These are phyloP conservation scores for Drosophila ercepeae DNA, from an alignment of 1,140 invertebrate genomes.

Conservation along the genomic window DNA sequence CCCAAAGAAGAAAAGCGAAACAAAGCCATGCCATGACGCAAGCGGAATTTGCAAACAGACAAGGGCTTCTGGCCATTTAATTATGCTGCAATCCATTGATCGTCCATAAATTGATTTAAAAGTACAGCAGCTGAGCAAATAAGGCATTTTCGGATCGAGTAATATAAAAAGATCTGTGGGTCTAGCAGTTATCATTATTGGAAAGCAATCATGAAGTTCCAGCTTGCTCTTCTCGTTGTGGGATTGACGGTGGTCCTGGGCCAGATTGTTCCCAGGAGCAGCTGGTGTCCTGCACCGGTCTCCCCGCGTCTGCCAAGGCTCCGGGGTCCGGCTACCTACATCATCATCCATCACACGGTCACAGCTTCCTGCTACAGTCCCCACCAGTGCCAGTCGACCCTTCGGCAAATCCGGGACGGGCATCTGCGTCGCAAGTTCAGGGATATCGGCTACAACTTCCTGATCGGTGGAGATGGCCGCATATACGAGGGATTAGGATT, in stretches of 20 bases:
- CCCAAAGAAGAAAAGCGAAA: conserved; percentile 23
- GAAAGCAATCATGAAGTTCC: conserved; percentile 26
- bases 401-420: conserved; percentile 87
- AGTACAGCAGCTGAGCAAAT: conserved; percentile 35
- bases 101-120: conserved; percentile 12
- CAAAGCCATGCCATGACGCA: conserved; percentile 37
- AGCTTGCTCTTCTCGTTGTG: conserved; percentile 1
- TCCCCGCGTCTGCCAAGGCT: conserved; percentile 32
- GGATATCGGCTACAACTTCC: conserved; percentile 89
- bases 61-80: conserved; percentile 17
- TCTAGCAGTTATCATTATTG: neutral
- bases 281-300: conserved; percentile 33
- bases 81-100: conserved; percentile 32
- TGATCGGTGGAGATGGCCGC: conserved; percentile 85
- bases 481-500: conserved; percentile 85
- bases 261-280: conserved; percentile 29
- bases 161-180: conserved; percentile 16
- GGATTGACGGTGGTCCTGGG: conserved; percentile 1
- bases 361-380: conserved; percentile 24
- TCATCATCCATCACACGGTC: conserved; percentile 44
- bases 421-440: conserved; percentile 86
- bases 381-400: conserved; percentile 82
- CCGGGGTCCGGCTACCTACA: conserved; percentile 2
- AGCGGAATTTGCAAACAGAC: conserved; percentile 41
- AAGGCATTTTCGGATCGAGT: conserved; percentile 1